Evolutionary conservation across 2,888 invertebrate genomes (phyloP).

Genomic region (Leptogaster cylindrica): DNA sequence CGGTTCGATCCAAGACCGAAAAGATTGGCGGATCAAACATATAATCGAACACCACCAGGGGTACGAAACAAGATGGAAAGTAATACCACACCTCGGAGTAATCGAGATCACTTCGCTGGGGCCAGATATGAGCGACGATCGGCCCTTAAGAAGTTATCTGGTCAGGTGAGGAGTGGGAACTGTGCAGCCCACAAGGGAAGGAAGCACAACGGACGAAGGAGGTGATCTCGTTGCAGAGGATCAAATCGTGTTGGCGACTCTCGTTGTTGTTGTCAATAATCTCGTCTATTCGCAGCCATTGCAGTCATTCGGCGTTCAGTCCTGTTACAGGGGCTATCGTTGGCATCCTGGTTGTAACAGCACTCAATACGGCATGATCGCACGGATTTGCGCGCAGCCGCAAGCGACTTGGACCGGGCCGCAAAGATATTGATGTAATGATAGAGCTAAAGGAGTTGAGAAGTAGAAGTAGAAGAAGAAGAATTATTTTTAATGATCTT

Average conservation of each 20-base stretch:
- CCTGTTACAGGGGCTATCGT: constrained; percentile 11
- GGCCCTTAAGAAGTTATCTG: constrained; percentile 25
- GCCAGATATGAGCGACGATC: constrained; percentile 32
- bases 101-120: constrained; percentile 25
- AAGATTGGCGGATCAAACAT: constrained; percentile 41
- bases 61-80: constrained; percentile 45
- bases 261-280: constrained; percentile 13
- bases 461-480: constrained; percentile 27
- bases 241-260: constrained; percentile 19
- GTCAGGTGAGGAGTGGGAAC: constrained; percentile 25
- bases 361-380: constrained; percentile 19
- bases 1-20: constrained; percentile 14
- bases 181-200: constrained; percentile 22
- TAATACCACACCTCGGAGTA: constrained; percentile 46
- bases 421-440: constrained; percentile 37
- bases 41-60: constrained; percentile 45
- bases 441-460: constrained; percentile 23
- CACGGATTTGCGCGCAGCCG: constrained; percentile 38
- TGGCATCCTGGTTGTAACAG: constrained; percentile 8
- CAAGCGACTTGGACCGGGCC: not conserved
- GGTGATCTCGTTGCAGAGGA: constrained; percentile 7
- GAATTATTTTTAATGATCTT: constrained; percentile 44
- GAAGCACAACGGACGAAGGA: constrained; percentile 6
- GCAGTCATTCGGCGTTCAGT: constrained; percentile 6
- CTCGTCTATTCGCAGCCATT: constrained; percentile 27